Evolutionary conservation across 2,888 invertebrate species (phyloP).

Genomic region (Congeria kusceri): DNA sequence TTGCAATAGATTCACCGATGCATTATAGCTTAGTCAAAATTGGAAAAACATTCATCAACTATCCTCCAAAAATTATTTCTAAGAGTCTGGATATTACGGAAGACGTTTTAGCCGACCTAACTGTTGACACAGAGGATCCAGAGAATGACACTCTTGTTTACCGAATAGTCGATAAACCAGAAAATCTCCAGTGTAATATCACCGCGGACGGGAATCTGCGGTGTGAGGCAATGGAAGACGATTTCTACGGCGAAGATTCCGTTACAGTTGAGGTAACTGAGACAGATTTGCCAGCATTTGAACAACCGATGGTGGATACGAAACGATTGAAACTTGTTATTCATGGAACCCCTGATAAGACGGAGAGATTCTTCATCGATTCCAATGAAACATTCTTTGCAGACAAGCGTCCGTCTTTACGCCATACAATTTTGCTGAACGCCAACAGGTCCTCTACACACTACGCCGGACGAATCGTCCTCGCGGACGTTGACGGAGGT

Average conservation of each 20-base stretch:
- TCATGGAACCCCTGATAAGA: slow-evolving; percentile 29
- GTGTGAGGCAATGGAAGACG: slow-evolving; percentile 39
- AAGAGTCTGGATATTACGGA: slow-evolving; percentile 28
- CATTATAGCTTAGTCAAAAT: slow-evolving; percentile 30
- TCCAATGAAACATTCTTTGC: slow-evolving; percentile 32
- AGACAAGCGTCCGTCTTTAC: slow-evolving; percentile 38
- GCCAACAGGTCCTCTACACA: slow-evolving; percentile 36
- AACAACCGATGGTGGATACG: slow-evolving; percentile 24
- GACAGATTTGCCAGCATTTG: slow-evolving; percentile 37
- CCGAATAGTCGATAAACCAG: slow-evolving; percentile 40
- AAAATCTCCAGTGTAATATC: slow-evolving; percentile 44
- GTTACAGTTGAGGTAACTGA: slow-evolving; percentile 53
- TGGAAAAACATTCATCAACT: slow-evolving; percentile 37
- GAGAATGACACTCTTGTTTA: slow-evolving; percentile 62
- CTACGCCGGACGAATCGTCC: slow-evolving; percentile 38
- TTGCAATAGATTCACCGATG: slow-evolving; percentile 5
- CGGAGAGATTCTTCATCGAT: slow-evolving; percentile 45
- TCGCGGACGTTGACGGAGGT: slow-evolving; percentile 50
- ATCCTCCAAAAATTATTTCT: slow-evolving; percentile 41
- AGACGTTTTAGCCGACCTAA: slow-evolving; percentile 21
- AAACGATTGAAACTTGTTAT: slow-evolving; percentile 27
- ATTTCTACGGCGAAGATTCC: slow-evolving; percentile 59
- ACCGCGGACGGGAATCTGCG: slow-evolving; percentile 48
- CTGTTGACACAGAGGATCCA: slow-evolving; percentile 44
- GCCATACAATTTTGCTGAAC: slow-evolving; percentile 16